Conservation (phyloP, 1,140 invertebrate genomes). For the Neuroterus valhalla region DNA sequence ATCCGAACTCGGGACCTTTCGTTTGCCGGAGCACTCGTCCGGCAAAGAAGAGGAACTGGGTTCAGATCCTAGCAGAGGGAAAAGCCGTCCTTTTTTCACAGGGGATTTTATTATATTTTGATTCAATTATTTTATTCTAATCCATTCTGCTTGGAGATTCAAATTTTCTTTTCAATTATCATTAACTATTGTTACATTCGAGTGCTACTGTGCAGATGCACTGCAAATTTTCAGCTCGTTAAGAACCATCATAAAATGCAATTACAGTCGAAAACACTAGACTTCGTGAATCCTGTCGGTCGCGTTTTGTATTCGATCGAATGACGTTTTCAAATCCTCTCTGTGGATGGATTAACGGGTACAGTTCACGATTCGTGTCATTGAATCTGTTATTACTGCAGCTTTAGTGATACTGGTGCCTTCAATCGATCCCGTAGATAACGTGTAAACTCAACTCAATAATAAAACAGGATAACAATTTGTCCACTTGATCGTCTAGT, state of each 20-base stretch:
- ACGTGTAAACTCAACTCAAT: neutral
- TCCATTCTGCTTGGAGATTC: too few species aligned
- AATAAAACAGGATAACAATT: neutral
- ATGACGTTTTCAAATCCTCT: constrained; percentile 10
- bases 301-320: neutral
- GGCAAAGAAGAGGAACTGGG: too few species aligned
- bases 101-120: too few species aligned
- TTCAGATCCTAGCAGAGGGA: too few species aligned
- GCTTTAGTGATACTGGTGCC: neutral
- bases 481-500: neutral
- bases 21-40: too few species aligned
- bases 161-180: too few species aligned
- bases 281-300: neutral
- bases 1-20: too few species aligned
- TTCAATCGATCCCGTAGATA: neutral
- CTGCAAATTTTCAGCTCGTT: neutral
- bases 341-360: constrained; percentile 5
- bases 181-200: neutral
- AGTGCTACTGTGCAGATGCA: neutral
- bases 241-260: neutral
- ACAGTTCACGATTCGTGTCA: neutral
- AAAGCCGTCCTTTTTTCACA: too few species aligned
- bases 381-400: constrained; percentile 9
- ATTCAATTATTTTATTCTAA: too few species aligned
- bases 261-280: neutral